A percentile compares a stretch with the other conserved stretches of the same genome.
Evolutionary conservation across 2,113 vertebrate species (phyloP).

Genomic region (Arvicanthis niloticus): DNA sequence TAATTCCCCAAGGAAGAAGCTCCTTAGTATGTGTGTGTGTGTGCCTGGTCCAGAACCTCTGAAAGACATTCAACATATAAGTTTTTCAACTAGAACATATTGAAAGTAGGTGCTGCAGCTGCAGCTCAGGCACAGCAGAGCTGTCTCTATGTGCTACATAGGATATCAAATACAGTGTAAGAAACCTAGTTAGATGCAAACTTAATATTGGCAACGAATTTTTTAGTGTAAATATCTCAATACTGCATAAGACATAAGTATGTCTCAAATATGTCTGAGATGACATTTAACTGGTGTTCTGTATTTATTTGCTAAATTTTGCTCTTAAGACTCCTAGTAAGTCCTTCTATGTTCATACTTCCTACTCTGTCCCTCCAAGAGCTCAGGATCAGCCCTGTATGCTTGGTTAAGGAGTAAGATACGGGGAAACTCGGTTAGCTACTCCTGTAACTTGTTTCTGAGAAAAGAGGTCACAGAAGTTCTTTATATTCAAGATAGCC

Average conservation of each 20-base stretch:
- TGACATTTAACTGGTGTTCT: not conserved
- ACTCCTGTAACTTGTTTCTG: not conserved
- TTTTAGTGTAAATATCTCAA: not conserved
- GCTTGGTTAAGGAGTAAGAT: not conserved
- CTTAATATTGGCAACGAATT: not conserved
- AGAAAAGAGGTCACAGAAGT: conserved; percentile 5
- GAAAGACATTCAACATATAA: not conserved
- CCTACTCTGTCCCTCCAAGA: not conserved
- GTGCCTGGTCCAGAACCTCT: not conserved
- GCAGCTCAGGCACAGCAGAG: not conserved
- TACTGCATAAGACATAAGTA: not conserved
- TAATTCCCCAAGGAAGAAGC: not conserved
- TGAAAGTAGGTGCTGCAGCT: not conserved
- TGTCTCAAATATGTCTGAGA: not conserved
- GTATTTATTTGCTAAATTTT: not conserved
- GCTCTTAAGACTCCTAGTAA: not conserved
- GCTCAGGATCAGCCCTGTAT: not conserved
- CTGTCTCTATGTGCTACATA: not conserved
- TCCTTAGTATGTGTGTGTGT: not conserved
- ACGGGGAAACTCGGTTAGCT: not conserved
- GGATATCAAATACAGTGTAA: not conserved
- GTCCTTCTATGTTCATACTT: not conserved
- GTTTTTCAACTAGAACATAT: not conserved
- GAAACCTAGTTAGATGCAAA: not conserved
- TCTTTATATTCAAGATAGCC: not conserved